phyloP scores from a whole-genome alignment of 1,140 invertebrate species.

The Dryas iulia region DNA sequence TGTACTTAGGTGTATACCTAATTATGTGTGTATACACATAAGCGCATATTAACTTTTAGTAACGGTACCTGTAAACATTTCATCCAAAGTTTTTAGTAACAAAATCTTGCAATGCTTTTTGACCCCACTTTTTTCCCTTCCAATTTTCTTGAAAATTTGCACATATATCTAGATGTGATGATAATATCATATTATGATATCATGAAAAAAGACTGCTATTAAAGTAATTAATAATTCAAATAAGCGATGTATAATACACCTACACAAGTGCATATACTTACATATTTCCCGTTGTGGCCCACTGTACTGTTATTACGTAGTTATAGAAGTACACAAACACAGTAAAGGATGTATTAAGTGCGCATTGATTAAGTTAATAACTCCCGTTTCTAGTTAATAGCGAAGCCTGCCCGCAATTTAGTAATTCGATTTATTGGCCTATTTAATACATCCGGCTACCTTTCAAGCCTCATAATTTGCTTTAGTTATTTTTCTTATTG shows the following conservation, averaged over 20 bases:
- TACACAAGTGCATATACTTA: background rate
- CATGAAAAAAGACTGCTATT: background rate
- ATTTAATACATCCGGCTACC: constrained; percentile 49
- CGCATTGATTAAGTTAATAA: constrained; percentile 37
- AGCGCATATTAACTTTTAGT: no score
- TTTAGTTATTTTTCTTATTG: constrained; percentile 23
- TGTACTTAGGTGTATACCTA: no score
- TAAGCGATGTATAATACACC: background rate
- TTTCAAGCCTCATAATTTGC: constrained; percentile 39
- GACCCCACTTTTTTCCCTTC: no score
- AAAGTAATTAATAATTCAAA: background rate
- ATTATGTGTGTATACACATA: no score
- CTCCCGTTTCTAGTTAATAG: constrained; percentile 30
- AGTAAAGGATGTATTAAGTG: constrained; percentile 26
- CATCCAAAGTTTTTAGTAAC: no score
- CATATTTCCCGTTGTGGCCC: background rate
- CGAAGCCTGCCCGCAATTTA: constrained; percentile 41
- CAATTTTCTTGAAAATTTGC: no score
- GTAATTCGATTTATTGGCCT: constrained; percentile 49
- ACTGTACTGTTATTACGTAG: constrained; percentile 15
- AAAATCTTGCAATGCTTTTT: no score
- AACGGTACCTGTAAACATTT: no score
- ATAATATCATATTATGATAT: no score
- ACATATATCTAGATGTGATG: no score
- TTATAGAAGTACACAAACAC: constrained; percentile 24